phyloP scores from a whole-genome alignment of 2,797 vertebrate genomes.

The Sciaenops ocellatus region DNA sequence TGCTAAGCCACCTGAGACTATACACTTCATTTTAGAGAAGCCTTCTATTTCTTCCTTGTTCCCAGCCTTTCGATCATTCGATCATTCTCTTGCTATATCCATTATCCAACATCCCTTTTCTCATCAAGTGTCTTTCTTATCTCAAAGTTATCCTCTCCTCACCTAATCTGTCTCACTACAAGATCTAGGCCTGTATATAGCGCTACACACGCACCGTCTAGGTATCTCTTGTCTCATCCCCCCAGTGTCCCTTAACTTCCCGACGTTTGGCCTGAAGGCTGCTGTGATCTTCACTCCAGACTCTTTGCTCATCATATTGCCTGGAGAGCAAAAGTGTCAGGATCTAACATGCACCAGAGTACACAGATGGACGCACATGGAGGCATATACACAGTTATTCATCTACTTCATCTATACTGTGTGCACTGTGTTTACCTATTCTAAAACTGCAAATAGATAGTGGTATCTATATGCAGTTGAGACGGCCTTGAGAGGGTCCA shows the following conservation, averaged over 20 bases:
- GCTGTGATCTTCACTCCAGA: constrained; percentile 62
- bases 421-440: constrained; percentile 4
- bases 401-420: constrained; percentile 1
- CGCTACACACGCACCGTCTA: neutral
- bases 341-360: constrained; percentile 13
- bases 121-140: constrained; percentile 58
- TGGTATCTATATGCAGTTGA: neutral
- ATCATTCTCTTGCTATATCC: constrained; percentile 30
- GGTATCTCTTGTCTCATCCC: constrained; percentile 18
- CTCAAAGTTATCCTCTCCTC: constrained; percentile 48
- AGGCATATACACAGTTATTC: neutral
- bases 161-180: constrained; percentile 48
- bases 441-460: neutral
- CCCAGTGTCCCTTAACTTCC: constrained; percentile 45
- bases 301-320: constrained; percentile 42
- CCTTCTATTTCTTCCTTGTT: constrained; percentile 22
- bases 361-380: neutral
- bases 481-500: neutral
- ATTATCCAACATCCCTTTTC: constrained; percentile 43
- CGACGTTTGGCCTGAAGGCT: constrained; percentile 58
- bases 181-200: constrained; percentile 4
- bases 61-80: constrained; percentile 24
- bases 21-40: constrained; percentile 58
- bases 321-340: constrained; percentile 43
- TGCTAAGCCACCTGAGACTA: constrained; percentile 51